Evolutionary conservation across 2,797 vertebrate species (phyloP), one percentile per base, ranked within the genome.

Genomic region (Urosaurus nigricauda): DNA sequence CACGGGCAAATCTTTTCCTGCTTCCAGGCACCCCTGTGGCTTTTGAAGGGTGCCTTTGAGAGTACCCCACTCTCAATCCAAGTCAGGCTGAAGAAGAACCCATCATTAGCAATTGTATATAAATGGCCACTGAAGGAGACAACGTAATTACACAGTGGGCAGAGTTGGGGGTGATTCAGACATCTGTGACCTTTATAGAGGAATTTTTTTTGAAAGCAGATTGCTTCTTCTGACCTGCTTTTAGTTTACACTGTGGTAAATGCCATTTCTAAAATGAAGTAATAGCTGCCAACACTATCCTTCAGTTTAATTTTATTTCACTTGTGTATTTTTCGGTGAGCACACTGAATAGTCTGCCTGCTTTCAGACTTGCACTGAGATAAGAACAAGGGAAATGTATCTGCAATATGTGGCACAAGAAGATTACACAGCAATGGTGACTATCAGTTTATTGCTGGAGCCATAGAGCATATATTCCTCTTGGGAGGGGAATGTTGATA

Each of bases 101-200:
- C 21, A 53, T 14, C 26, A 37, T 47, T 17, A 70, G 68, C 3
- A 5, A 8, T 0, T 37, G 26, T 13, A 13, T 40, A 47, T 19
- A 47, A 53, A 40, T 7, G 51, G 86, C 3, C 26, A 0, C 16
- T 8, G 1, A 47, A 74, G 70, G 81, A 53, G 85, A 70, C 82
- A 87, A 80, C 58, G 5, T 19, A 86, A 0, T 0, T 89, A 40
- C 84, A 70, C 87, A 21, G 13, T n/a, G 80, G 77, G 77, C 71
- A 32, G 70, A 89, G 73, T 8, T 43, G 37, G 84, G 79, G 75
- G 47, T 89, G 71, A 11, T 92, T 35, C 56, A 91, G 92, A 85
- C 88, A 35, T 40, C 26, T 87, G 81, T 87, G 74, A 51, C 74
- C 16, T 89, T 73, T 63, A 80, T 3, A 24, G 26, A n/a, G 1